Evolutionary conservation across 1,140 invertebrate species (phyloP), one percentile per base, ranked within the genome.

Genomic region (Hestina assimilis): DNA sequence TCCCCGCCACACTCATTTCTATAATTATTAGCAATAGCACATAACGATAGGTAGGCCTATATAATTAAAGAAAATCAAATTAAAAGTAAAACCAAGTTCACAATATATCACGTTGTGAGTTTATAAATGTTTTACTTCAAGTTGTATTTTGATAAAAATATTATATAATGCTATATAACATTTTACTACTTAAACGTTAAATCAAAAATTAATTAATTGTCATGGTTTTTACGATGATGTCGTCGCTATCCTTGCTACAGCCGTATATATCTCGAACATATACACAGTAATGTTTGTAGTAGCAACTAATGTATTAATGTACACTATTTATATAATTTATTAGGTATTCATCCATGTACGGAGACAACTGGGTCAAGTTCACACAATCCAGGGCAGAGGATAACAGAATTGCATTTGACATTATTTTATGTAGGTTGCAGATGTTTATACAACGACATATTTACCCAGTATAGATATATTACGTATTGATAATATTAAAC

Each of bases 301-400:
- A 26, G 9, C 23, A 12, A 11, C 3, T 5, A 20, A 21, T 3
- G 20, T 7, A 23, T 15, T 14, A 43, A 23, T n/a, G 21, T 47
- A 24, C n/a, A 50, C 33, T 77, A 74, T 74, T 73, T 77, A 77
- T 80, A 76, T 75, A 64, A 71, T 76, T 72, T 33, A 47, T 20
- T 77, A 78, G 57, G 43, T 70, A 73, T 70, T 76, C 73, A 70
- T 60, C 73, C 60, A 75, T 71, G 71, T 74, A 75, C 57, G 60
- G 65, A 61, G 14, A 42, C 55, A 83, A 82, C 61, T 83, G 43
- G 81, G 83, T 83, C 83, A 87, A 87, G 83, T 84, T 84, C 81
- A 74, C 66, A 66, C 62, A 78, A 83, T 71, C 72, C 75, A 80
- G 83, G 76, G 60, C 83, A 79, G 80, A 86, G 83, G 81, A 87